Conservation (phyloP, 2,113 vertebrate genomes). For the Taxidea taxus region DNA sequence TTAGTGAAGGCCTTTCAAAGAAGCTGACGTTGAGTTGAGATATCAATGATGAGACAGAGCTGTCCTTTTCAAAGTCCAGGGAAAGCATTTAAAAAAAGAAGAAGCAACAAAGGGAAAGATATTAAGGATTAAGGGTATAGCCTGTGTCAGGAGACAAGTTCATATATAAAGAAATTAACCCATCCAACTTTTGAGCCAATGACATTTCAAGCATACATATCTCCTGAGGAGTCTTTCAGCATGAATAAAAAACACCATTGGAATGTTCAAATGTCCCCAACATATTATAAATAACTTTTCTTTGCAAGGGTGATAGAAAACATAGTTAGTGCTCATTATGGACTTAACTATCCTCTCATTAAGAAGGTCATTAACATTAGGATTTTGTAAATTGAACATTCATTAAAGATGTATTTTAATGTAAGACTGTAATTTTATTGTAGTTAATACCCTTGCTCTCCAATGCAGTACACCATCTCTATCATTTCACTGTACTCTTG, state of each 20-base stretch:
- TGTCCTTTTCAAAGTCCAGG: not conserved
- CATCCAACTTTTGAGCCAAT: not conserved
- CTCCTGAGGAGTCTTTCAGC: not conserved
- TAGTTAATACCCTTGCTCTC: not conserved
- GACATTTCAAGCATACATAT: not conserved
- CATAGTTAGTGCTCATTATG: not conserved
- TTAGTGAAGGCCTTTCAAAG: not conserved
- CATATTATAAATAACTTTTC: not conserved
- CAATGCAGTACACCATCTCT: not conserved
- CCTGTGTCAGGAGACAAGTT: not conserved
- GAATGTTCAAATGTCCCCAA: not conserved
- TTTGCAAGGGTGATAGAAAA: not conserved
- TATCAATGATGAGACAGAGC: not conserved
- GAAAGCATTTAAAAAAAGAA: not conserved
- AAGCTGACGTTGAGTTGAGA: not conserved
- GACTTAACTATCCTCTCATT: not conserved
- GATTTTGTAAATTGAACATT: constrained; percentile 51
- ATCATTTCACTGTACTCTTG: not conserved
- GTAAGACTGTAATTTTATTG: not conserved
- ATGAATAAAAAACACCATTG: not conserved
- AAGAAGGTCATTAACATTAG: constrained; percentile 27
- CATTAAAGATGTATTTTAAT: not conserved
- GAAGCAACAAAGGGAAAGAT: not conserved
- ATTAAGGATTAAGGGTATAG: not conserved
- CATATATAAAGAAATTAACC: not conserved